Percentiles rank a stretch among this genome's conserved stretches.
These are phyloP conservation scores for Philypnodon macrostomus DNA, from an alignment of 2,797 vertebrate species.

Conservation along the genomic window DNA sequence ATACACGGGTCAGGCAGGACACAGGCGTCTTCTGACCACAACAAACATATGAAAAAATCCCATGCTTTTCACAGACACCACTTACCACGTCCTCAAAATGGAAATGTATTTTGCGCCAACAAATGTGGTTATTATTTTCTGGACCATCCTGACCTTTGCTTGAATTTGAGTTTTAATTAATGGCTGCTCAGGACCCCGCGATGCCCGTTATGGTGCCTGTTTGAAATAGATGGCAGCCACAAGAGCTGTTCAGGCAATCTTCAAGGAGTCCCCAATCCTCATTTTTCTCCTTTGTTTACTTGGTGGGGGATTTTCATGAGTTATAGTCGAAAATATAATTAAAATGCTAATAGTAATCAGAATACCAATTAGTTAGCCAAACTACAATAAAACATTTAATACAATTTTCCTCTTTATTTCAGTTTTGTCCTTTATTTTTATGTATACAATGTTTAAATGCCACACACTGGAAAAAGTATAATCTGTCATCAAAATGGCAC, in stretches of 20 bases:
- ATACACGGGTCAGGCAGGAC: constrained; percentile 48
- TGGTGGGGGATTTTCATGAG: neutral
- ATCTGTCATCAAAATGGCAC: constrained; percentile 89
- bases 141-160: constrained; percentile 57
- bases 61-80: neutral
- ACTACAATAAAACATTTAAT: constrained; percentile 77
- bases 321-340: neutral
- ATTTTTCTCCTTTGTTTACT: constrained; percentile 7
- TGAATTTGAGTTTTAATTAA: constrained; percentile 6
- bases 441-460: constrained; percentile 88
- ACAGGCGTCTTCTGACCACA: neutral
- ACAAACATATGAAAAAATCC: neutral
- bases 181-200: constrained; percentile 54
- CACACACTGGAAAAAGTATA: constrained; percentile 84
- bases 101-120: constrained; percentile 64
- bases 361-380: constrained; percentile 60
- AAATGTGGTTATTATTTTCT: constrained; percentile 57
- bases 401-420: constrained; percentile 82
- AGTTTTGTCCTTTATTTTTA: constrained; percentile 63
- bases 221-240: constrained; percentile 6
- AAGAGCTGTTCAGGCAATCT: constrained; percentile 17
- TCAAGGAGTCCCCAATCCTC: constrained; percentile 7
- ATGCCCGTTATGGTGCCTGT: constrained; percentile 56
- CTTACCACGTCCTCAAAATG: constrained; percentile 68
- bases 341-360: constrained; percentile 48